Base-by-base conservation (phyloP, 2,797 vertebrate species). In the Characodon lateralis region DNA sequence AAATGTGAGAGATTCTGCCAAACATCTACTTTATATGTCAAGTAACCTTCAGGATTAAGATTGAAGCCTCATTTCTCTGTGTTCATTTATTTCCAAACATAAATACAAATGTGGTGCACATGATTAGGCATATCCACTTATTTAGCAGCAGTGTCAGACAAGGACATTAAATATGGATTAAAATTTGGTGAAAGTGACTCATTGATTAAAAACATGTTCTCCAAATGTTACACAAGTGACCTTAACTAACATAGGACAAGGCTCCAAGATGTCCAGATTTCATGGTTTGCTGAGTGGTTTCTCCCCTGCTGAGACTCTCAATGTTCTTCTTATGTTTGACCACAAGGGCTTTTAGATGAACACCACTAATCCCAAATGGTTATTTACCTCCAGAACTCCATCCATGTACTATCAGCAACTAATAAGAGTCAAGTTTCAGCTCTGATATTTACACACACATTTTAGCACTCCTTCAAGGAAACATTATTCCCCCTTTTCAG, bases 391-490 rank as follows among this genome's bases (percentile, higher is more conserved):
- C 61, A 35, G 9, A 55, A 50, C 71, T 24, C 61, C 71, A 83
- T 83, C 18, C 2, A 55, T 56, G 71, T 58, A 22, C 84, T 80
- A 80, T 85, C 77, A 81, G 72, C 83, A 68, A 87, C 43, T 81
- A 79, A 79, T 65, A 77, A 80, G 71, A 43, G 46, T 71, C 73
- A 8, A 71, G 70, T 69, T 76, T 74, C 46, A 51, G 73, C 74
- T 79, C 75, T 50, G 59, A 78, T 78, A 59, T 58, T 59, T 31
- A 24, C 53, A 56, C 43, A 46, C 53, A 56, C 22, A 56, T 56
- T 56, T 56, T 9, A 56, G 24, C 55, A 12, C 56, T 58, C 9
- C n/a, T 58, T 58, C 56, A 46, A 46, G 43, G 35, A 35, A 35
- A 35, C 35, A 35, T 46, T 46, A 10, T 46, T 46, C 43, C 43